Evolutionary conservation across 30 jellyfish, hydroid and myxozoan species (phyloP).

Genomic region (Aurelia coerulea): DNA sequence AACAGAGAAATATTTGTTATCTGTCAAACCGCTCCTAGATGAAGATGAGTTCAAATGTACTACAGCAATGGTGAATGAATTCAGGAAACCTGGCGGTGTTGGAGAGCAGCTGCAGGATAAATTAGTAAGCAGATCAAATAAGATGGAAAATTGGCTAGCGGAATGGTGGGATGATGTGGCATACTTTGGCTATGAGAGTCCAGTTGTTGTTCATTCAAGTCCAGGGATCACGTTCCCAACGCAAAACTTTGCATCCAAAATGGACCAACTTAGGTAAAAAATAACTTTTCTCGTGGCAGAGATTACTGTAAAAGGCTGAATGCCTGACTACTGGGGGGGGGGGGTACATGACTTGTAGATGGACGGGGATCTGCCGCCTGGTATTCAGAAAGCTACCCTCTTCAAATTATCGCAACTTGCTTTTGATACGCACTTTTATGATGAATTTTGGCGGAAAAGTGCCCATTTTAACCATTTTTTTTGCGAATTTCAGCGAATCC

Average conservation of each 20-base stretch:
- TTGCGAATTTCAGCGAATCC: too few relatives aligned
- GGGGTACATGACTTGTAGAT: too few relatives aligned
- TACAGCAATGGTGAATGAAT: constrained; percentile 65
- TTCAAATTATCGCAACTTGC: too few relatives aligned
- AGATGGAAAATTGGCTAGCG: constrained; percentile 85
- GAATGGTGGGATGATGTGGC: constrained; percentile 98
- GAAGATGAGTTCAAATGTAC: constrained; percentile 69
- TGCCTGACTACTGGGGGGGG: too few relatives aligned
- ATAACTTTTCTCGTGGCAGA: neutral
- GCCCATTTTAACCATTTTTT: too few relatives aligned
- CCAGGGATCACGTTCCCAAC: constrained; percentile 87
- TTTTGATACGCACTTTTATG: too few relatives aligned
- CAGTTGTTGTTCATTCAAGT: constrained; percentile 89
- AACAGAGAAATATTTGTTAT: constrained; percentile 58
- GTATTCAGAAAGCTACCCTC: too few relatives aligned
- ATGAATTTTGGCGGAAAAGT: too few relatives aligned
- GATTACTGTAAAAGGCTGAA: too few relatives aligned
- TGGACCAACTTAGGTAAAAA: constrained; percentile 80
- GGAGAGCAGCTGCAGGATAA: constrained; percentile 78
- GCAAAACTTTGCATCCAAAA: constrained; percentile 39
- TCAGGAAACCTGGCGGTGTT: constrained; percentile 76
- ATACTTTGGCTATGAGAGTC: constrained; percentile 74
- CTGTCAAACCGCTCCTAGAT: constrained; percentile 70
- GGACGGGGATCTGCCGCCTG: too few relatives aligned
- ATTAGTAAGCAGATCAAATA: constrained; percentile 64